These are phyloP conservation scores for Amphipyra tragopoginis DNA, from an alignment of 2,888 invertebrate genomes.

Conservation along the genomic window DNA sequence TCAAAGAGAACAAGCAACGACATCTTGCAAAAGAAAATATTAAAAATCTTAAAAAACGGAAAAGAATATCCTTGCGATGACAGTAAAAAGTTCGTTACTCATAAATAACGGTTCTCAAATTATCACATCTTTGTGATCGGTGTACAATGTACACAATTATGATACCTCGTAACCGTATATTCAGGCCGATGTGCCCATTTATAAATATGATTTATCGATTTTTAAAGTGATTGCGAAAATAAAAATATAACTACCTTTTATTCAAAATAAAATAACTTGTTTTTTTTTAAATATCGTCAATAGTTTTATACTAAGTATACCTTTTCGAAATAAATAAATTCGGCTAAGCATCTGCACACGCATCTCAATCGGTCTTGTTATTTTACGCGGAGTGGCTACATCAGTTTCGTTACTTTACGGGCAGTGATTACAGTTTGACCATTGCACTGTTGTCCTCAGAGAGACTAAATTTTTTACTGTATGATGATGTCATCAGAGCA, in stretches of 20 bases:
- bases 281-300: not conserved
- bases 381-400: too few relatives aligned
- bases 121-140: conserved; percentile 44
- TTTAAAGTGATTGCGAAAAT: conserved; percentile 2
- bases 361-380: too few relatives aligned
- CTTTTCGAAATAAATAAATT: not conserved
- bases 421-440: too few relatives aligned
- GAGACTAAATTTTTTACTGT: too few relatives aligned
- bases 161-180: conserved; percentile 44
- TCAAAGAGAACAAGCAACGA: too few relatives aligned
- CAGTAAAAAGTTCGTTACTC: conserved; percentile 20
- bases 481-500: too few relatives aligned
- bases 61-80: conserved; percentile 1
- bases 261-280: not conserved
- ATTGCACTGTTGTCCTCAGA: too few relatives aligned
- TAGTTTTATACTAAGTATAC: not conserved
- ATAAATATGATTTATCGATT: conserved; percentile 32
- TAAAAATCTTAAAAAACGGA: not conserved
- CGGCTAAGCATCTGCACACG: too few relatives aligned
- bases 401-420: too few relatives aligned
- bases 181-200: conserved; percentile 15
- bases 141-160: conserved; percentile 32
- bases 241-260: not conserved
- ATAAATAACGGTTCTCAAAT: conserved; percentile 48
- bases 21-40: not conserved